These are phyloP conservation scores for Cheilinus undulatus DNA, from an alignment of 2,113 vertebrate genomes.

Conservation along the genomic window DNA sequence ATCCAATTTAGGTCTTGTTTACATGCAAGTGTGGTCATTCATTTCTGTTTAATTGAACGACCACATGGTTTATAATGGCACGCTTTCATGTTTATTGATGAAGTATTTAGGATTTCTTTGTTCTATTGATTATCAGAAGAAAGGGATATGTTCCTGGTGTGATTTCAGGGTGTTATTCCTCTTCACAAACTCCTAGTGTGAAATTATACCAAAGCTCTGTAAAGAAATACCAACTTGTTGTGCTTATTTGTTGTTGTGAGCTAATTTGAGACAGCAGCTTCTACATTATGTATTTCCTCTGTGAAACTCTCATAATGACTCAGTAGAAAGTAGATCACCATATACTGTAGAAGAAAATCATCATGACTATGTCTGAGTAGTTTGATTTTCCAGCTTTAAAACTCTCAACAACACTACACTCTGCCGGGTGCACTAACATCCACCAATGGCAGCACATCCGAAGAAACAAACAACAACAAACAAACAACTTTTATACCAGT, in stretches of 20 bases:
- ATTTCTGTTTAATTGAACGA: neutral
- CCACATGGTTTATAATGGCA: neutral
- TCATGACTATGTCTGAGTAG: neutral
- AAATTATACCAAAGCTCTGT: no score
- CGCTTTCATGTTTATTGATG: neutral
- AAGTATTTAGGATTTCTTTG: neutral
- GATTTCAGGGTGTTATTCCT: no score
- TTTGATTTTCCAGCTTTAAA: conserved; percentile 39
- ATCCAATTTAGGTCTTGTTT: conserved; percentile 12
- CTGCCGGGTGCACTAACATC: conserved; percentile 33
- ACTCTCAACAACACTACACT: conserved; percentile 24
- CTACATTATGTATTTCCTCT: conserved; percentile 51
- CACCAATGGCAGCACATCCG: conserved; percentile 23
- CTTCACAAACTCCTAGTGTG: no score
- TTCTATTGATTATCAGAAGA: neutral
- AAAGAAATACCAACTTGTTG: no score
- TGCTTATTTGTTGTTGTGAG: no score
- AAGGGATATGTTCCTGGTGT: no score
- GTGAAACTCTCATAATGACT: conserved; percentile 42
- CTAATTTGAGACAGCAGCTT: no score
- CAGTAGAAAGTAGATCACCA: conserved; percentile 14
- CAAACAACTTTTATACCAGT: conserved; percentile 32
- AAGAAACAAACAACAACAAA: conserved; percentile 41
- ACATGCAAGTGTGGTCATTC: conserved; percentile 7
- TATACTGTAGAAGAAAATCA: conserved; percentile 35